Percentiles rank a stretch among this genome's conserved stretches.
phyloP scores from a whole-genome alignment of 2,113 vertebrate genomes.

The Aythya baeri region DNA sequence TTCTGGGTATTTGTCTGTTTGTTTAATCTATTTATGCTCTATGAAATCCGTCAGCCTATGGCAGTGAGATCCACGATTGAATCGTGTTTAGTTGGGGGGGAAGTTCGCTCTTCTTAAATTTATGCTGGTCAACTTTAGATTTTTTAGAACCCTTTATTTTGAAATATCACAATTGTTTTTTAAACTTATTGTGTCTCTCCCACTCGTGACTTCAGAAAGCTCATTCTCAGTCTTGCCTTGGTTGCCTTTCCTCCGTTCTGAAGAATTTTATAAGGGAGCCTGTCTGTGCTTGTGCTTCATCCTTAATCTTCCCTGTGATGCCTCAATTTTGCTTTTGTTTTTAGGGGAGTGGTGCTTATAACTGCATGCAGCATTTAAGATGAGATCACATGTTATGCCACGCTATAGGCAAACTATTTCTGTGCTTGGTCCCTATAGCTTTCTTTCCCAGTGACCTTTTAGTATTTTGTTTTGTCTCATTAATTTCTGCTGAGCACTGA shows the following conservation, averaged over 20 bases:
- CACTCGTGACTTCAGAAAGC: neutral
- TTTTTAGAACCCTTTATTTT: neutral
- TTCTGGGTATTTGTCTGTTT: neutral
- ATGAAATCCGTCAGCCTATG: neutral
- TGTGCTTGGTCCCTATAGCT: neutral
- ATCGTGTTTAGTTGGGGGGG: neutral
- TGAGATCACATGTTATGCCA: neutral
- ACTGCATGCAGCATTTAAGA: neutral
- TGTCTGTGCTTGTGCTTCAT: neutral
- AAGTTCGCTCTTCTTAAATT: neutral
- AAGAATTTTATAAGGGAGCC: neutral
- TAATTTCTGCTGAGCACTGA: neutral
- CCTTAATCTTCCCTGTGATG: neutral
- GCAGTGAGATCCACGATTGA: neutral
- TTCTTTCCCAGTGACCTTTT: neutral
- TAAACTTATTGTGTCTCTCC: neutral
- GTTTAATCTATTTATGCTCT: neutral
- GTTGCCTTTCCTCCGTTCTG: neutral
- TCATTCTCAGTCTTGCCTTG: neutral
- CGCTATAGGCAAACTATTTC: neutral
- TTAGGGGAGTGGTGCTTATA: neutral
- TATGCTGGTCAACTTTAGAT: neutral
- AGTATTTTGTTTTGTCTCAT: neutral
- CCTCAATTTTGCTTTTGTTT: neutral
- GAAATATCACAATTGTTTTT: neutral